Evolutionary conservation across 2,888 invertebrate species (phyloP).

Genomic region (Adelphocoris suturalis): DNA sequence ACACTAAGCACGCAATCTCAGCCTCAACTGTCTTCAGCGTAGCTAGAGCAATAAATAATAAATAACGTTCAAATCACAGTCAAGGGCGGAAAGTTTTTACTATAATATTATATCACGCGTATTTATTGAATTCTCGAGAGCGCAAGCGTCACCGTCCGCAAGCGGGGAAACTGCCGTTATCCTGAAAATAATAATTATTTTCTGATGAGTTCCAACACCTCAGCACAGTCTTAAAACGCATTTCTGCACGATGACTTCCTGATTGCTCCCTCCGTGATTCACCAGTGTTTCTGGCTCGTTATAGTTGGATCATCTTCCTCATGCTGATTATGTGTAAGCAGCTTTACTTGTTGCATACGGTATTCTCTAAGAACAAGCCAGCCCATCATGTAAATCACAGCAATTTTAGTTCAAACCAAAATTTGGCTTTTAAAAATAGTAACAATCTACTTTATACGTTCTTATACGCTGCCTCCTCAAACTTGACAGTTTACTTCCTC

Average conservation of each 20-base stretch:
- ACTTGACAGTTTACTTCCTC: too few species aligned
- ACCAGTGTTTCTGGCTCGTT: background rate
- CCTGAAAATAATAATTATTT: background rate
- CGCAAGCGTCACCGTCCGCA: background rate
- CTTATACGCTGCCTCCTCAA: too few species aligned
- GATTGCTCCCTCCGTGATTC: background rate
- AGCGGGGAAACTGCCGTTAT: background rate
- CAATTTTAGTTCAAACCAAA: too few species aligned
- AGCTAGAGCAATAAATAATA: background rate
- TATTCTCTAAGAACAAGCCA: too few species aligned
- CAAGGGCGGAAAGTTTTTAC: background rate
- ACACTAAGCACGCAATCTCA: background rate
- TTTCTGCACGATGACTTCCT: background rate
- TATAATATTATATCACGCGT: background rate
- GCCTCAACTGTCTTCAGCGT: background rate
- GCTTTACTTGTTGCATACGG: too few species aligned
- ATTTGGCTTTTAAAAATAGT: too few species aligned
- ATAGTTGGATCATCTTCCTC: background rate
- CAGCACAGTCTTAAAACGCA: background rate
- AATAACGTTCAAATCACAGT: background rate
- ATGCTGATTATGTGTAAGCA: background rate
- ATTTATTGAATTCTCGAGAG: background rate
- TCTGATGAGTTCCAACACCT: background rate
- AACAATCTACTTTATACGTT: too few species aligned
- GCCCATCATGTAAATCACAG: too few species aligned